Conservation (phyloP, 2,797 vertebrate genomes). For the Leucoraja ocellata region DNA sequence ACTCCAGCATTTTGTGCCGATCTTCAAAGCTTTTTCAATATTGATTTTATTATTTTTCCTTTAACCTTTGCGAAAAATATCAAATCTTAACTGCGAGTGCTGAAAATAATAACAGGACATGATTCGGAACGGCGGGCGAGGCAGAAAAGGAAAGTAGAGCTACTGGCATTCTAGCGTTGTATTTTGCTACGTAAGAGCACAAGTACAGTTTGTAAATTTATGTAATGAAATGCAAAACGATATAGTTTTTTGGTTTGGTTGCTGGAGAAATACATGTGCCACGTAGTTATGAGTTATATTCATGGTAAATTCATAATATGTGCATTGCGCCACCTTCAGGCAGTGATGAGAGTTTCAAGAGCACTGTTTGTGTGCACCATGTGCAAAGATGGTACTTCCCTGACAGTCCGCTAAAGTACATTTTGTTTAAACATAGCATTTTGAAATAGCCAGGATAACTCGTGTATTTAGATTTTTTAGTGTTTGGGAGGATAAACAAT, state of each 20-base stretch:
- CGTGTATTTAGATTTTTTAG: too few relatives aligned
- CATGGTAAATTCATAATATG: neutral
- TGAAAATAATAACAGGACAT: neutral
- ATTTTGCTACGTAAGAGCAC: neutral
- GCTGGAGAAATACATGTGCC: neutral
- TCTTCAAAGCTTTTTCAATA: too few relatives aligned
- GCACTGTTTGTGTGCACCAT: neutral
- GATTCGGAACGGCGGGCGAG: neutral
- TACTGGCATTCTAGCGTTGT: neutral
- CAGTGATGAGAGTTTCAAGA: neutral
- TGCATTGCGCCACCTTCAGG: neutral
- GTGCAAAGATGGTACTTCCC: neutral
- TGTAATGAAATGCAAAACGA: neutral
- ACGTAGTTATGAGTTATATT: neutral
- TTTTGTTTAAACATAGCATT: too few relatives aligned
- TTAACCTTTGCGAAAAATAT: neutral
- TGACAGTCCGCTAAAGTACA: neutral
- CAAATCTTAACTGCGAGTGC: neutral
- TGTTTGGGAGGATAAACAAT: too few relatives aligned
- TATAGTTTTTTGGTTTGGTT: neutral
- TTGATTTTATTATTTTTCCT: too few relatives aligned
- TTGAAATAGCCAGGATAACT: too few relatives aligned
- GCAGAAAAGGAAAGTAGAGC: neutral
- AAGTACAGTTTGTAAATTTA: neutral
- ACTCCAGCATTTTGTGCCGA: too few relatives aligned